These are phyloP conservation scores for Protomyctophum bolini DNA, from an alignment of 2,113 vertebrate species.

Conservation along the genomic window DNA sequence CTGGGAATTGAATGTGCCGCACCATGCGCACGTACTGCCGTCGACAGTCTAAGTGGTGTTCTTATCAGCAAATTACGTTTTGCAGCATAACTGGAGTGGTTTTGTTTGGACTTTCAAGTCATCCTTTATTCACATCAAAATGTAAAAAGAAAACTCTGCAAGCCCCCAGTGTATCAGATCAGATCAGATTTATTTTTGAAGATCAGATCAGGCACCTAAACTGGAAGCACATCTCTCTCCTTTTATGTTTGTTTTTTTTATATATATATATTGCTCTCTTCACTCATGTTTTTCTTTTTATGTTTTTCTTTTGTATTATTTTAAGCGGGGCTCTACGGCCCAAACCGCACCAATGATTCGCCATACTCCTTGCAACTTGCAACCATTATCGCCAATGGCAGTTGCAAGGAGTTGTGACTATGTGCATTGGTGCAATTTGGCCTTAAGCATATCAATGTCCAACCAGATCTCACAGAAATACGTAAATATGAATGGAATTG, in stretches of 20 bases:
- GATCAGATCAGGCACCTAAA: slow-evolving; percentile 18
- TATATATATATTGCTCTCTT: not conserved
- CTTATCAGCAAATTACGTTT: slow-evolving; percentile 72
- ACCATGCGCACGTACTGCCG: slow-evolving; percentile 1
- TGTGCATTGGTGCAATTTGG: too few relatives aligned
- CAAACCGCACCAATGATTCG: too few relatives aligned
- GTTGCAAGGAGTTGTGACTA: too few relatives aligned
- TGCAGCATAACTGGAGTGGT: slow-evolving; percentile 53
- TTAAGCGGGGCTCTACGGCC: too few relatives aligned
- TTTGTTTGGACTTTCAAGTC: slow-evolving; percentile 64
- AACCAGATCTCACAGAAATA: too few relatives aligned
- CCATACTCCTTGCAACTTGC: too few relatives aligned
- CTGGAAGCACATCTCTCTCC: slow-evolving; percentile 26
- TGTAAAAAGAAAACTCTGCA: slow-evolving; percentile 40
- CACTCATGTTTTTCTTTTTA: slow-evolving; percentile 8
- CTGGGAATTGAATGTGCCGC: slow-evolving; percentile 44
- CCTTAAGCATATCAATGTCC: too few relatives aligned
- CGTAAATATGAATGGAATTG: too few relatives aligned
- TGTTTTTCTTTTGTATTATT: not conserved
- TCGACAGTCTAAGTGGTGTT: slow-evolving; percentile 52
- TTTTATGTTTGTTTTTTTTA: too few relatives aligned
- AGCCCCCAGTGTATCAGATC: slow-evolving; percentile 20
- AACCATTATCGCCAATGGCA: too few relatives aligned
- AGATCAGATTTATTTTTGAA: slow-evolving; percentile 53
- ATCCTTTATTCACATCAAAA: slow-evolving; percentile 58